phyloP scores from a whole-genome alignment of 2,797 vertebrate species.

The Sternotherus odoratus region DNA sequence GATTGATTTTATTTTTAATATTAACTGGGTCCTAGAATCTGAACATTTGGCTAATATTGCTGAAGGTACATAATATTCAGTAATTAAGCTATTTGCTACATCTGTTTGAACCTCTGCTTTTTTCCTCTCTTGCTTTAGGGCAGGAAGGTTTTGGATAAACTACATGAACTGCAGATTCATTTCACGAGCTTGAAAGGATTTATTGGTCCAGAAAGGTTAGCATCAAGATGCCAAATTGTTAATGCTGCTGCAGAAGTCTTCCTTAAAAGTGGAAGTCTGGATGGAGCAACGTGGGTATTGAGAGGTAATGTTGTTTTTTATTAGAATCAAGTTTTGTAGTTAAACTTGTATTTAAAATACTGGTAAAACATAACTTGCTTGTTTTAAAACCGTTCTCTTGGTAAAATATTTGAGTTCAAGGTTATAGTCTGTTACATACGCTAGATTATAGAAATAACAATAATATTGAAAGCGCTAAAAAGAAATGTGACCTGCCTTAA shows the following conservation, averaged over 20 bases:
- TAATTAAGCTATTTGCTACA: background rate
- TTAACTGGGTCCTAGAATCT: background rate
- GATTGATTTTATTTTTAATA: background rate
- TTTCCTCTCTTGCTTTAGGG: slow-evolving; percentile 80
- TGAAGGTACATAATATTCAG: too few relatives aligned
- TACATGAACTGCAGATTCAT: slow-evolving; percentile 83
- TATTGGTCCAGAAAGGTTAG: slow-evolving; percentile 81
- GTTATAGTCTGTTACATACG: background rate
- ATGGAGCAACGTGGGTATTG: slow-evolving; percentile 87
- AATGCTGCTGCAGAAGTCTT: slow-evolving; percentile 91
- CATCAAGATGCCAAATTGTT: slow-evolving; percentile 89
- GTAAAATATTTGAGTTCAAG: background rate
- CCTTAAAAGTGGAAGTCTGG: slow-evolving; percentile 87
- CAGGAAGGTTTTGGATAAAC: slow-evolving; percentile 86
- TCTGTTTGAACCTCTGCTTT: background rate
- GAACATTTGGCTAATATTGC: background rate
- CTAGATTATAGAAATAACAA: background rate
- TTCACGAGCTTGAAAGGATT: slow-evolving; percentile 90
- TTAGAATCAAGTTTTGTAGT: background rate
- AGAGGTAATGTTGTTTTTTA: slow-evolving; percentile 83
- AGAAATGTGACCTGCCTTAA: background rate
- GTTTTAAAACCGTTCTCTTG: background rate
- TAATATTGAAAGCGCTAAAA: background rate
- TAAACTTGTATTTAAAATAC: background rate
- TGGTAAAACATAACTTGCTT: background rate